Evolutionary conservation across 2,888 invertebrate genomes (phyloP), one percentile per base, ranked within the genome.

Genomic region (Parapristionchus giblindavisi): DNA sequence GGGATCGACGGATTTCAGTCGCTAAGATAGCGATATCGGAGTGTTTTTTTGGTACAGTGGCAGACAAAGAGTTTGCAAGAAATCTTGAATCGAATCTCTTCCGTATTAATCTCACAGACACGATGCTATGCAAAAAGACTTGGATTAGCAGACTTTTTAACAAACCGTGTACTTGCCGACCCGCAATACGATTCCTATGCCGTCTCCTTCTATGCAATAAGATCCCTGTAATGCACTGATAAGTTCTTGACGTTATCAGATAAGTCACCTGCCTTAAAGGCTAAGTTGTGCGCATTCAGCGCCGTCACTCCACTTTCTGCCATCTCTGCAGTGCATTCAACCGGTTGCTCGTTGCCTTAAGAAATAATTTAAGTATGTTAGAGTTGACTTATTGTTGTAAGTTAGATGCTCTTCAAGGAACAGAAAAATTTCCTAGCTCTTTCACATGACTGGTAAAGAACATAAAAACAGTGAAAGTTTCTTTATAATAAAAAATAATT

Each of bases 171-270:
- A 82, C 43, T 82, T 73, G 24, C 84, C 83, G 17, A 81, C 77
- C 5, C 84, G 70, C 36, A 83, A 78, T n/a, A 83, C 83, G 29
- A 84, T 40, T 24, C 81, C 83, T 29, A 84, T 66, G n/a, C 81
- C 83, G 34, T 84, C 84, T 51, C 83, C 83, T 40, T 83, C 83
- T 14, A 78, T 79, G 54, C 83, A 83, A 70, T 79, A 84, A 5
- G 81, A 83, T 0, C 83, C 83, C 54, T 75, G 43, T 43, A n/a
- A 75, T 54, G 56, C n/a, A 6, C 17, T 56, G 8, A 14, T 17
- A 14, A 14, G 27, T 6, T 56, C 56, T 32, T n/a, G 21, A 2
- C 21, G 34, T 34, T 5, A 29, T 38, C 29, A 0, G 3, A 21
- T 61, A n/a, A 65, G n/a, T 29, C 1, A 24, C 73, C 11, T 27